These are phyloP conservation scores for Antrozous pallidus DNA, from an alignment of 2,797 vertebrate genomes.

Conservation along the genomic window DNA sequence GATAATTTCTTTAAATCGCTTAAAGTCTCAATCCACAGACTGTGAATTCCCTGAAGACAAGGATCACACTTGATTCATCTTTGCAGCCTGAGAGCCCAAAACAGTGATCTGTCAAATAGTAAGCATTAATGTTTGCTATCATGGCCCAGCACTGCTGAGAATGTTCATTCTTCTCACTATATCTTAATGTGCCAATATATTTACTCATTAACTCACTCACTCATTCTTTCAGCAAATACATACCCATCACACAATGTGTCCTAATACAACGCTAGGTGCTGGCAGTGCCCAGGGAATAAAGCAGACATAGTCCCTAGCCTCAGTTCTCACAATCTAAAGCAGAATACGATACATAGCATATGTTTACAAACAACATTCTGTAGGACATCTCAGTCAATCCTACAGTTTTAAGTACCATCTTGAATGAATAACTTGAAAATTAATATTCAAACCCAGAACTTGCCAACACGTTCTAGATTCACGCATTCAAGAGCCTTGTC, in stretches of 20 bases:
- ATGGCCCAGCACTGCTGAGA: background rate
- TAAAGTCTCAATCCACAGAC: background rate
- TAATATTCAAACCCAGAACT: background rate
- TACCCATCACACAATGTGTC: background rate
- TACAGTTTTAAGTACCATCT: background rate
- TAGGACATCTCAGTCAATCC: background rate
- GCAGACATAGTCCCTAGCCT: background rate
- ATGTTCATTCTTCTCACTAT: background rate
- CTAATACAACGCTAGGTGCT: background rate
- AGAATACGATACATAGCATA: background rate
- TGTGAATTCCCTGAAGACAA: background rate
- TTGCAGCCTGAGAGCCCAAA: background rate
- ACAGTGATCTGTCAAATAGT: background rate
- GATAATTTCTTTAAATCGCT: background rate
- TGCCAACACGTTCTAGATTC: background rate
- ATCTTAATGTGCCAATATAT: background rate
- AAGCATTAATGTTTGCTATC: background rate
- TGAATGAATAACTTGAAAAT: background rate
- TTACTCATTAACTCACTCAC: background rate
- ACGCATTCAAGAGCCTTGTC: background rate
- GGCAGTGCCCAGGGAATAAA: background rate
- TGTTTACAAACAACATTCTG: background rate
- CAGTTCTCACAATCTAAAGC: background rate
- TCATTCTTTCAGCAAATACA: background rate
- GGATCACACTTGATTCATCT: background rate